These are phyloP conservation scores for Ascidia mentula DNA, from an alignment of 23 tunicate species.

Conservation along the genomic window DNA sequence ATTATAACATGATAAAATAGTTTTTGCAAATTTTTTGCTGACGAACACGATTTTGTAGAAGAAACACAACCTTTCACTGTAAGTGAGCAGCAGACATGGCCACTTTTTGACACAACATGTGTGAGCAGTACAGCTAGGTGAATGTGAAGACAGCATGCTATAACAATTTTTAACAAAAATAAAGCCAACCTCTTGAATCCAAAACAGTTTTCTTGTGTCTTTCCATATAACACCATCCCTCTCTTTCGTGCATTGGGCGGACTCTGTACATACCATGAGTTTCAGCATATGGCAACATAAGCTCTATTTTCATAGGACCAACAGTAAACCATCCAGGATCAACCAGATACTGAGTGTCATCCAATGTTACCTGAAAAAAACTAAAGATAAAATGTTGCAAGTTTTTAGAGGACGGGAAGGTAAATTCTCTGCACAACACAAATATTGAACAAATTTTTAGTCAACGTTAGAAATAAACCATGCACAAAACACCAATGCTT, in stretches of 20 bases:
- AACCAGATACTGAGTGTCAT: not conserved
- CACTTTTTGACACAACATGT: too few relatives aligned
- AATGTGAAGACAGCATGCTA: too few relatives aligned
- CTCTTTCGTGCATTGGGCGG: not conserved
- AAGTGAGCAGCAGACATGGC: too few relatives aligned
- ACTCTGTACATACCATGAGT: constrained; percentile 18
- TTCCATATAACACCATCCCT: not conserved
- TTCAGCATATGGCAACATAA: constrained; percentile 12
- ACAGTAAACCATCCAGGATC: constrained; percentile 13
- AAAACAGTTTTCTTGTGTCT: constrained; percentile 8
- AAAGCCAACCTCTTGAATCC: not conserved
- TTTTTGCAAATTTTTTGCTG: too few relatives aligned
- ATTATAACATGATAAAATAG: too few relatives aligned
- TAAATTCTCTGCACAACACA: not conserved
- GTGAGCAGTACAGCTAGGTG: too few relatives aligned
- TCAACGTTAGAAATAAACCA: not conserved
- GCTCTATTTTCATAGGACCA: constrained; percentile 22
- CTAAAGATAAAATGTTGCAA: too few relatives aligned
- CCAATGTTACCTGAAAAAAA: not conserved
- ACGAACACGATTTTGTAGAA: too few relatives aligned
- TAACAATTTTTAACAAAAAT: too few relatives aligned
- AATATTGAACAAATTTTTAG: not conserved
- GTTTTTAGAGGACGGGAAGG: too few relatives aligned
- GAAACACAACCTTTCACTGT: too few relatives aligned
- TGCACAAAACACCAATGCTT: too few relatives aligned